Evolutionary conservation across 2,113 vertebrate species (phyloP).

Genomic region (Shinisaurus crocodilurus): DNA sequence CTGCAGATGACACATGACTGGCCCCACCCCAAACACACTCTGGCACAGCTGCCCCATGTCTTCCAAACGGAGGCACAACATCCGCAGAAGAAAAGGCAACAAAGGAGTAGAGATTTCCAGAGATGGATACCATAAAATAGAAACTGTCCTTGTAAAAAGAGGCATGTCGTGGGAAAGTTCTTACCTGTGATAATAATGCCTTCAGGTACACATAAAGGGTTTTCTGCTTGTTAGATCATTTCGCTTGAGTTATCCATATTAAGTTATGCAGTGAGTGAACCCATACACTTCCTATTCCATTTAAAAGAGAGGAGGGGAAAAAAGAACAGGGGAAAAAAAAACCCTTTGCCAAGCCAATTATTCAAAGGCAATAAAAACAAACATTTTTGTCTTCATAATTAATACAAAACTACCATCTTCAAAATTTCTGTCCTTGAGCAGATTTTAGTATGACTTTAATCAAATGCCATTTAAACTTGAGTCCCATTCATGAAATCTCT

Average conservation of each 20-base stretch:
- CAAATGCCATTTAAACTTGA: constrained; percentile 70
- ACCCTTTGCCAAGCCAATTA: neutral
- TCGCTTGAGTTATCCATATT: neutral
- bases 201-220: neutral
- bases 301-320: neutral
- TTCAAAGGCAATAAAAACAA: constrained; percentile 43
- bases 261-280: neutral
- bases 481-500: constrained; percentile 66
- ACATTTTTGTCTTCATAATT: constrained; percentile 52
- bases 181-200: neutral
- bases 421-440: constrained; percentile 68
- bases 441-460: constrained; percentile 67
- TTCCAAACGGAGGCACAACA: too few species aligned
- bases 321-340: neutral
- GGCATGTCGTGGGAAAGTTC: neutral
- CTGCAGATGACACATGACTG: too few species aligned
- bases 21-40: too few species aligned
- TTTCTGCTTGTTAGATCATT: neutral
- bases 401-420: constrained; percentile 33
- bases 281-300: neutral
- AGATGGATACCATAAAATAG: too few species aligned
- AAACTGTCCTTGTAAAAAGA: neutral
- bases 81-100: too few species aligned
- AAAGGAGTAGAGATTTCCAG: too few species aligned
- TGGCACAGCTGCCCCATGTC: too few species aligned